These are phyloP conservation scores for Ormyrus pomaceus DNA, from an alignment of 2,888 invertebrate genomes.

Conservation along the genomic window DNA sequence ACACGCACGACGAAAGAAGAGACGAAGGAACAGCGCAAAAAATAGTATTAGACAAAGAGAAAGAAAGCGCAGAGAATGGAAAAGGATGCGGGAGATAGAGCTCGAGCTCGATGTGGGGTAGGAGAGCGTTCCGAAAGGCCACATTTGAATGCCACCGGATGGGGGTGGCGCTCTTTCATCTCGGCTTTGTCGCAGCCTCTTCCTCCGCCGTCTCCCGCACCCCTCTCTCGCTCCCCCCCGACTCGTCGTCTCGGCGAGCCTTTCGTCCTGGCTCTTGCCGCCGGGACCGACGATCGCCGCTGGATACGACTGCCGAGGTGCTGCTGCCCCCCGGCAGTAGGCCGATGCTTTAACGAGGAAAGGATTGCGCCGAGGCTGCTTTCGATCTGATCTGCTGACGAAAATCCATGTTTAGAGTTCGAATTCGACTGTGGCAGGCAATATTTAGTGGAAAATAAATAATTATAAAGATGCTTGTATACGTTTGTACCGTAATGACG, in stretches of 20 bases:
- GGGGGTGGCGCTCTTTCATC: conserved; percentile 68
- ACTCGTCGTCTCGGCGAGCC: neutral
- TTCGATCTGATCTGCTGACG: too few species aligned
- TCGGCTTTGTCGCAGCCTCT: conserved; percentile 61
- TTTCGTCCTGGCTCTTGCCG: neutral
- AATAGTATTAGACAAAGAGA: conserved; percentile 57
- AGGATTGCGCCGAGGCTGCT: too few species aligned
- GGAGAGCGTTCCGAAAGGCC: conserved; percentile 67
- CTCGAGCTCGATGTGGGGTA: conserved; percentile 61
- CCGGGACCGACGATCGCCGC: conserved; percentile 7
- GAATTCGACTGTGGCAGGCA: too few species aligned
- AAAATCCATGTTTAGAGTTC: too few species aligned
- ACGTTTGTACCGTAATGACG: too few species aligned
- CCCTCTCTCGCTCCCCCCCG: conserved; percentile 14
- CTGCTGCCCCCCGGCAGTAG: too few species aligned
- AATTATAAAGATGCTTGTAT: too few species aligned
- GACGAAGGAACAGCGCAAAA: conserved; percentile 56
- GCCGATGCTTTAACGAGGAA: too few species aligned
- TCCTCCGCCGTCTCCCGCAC: conserved; percentile 46
- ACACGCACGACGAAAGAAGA: neutral
- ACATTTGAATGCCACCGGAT: conserved; percentile 72
- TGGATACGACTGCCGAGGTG: neutral
- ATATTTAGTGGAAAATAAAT: too few species aligned
- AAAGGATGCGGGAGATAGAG: conserved; percentile 65
- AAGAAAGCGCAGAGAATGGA: conserved; percentile 45